Conservation (phyloP, 2,888 invertebrate genomes). For the Cheilosia vulpina region DNA sequence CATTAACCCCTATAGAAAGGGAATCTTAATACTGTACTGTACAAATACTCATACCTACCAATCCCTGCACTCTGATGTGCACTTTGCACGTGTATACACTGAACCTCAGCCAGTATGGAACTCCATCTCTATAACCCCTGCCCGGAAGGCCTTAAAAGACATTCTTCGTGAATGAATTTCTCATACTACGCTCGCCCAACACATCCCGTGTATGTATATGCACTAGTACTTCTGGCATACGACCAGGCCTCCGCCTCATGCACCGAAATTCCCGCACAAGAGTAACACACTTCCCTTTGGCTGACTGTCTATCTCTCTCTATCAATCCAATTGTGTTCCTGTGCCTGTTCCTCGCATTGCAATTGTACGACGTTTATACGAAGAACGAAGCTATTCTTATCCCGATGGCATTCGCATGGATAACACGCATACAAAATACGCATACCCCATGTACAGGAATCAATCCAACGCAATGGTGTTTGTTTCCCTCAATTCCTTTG, state of each 20-base stretch:
- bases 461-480: background rate
- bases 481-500: slow-evolving; percentile 46
- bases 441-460: slow-evolving; percentile 30
- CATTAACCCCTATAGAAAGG: no score
- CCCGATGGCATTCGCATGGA: slow-evolving; percentile 47
- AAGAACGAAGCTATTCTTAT: slow-evolving; percentile 10
- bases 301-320: slow-evolving; percentile 1
- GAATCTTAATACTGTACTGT: background rate
- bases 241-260: background rate
- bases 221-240: slow-evolving; percentile 1
- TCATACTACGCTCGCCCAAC: slow-evolving; percentile 8
- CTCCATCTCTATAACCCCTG: background rate
- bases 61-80: background rate
- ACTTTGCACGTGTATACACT: slow-evolving; percentile 34
- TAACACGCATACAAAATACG: slow-evolving; percentile 23
- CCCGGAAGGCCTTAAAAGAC: no score
- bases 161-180: slow-evolving; percentile 37
- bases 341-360: background rate
- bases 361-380: slow-evolving; percentile 1
- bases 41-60: background rate
- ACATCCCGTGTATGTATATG: slow-evolving; percentile 1
- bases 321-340: slow-evolving; percentile 12
- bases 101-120: slow-evolving; percentile 1
- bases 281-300: slow-evolving; percentile 56
- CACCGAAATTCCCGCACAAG: slow-evolving; percentile 65